Evolutionary conservation across 2,888 invertebrate genomes (phyloP), one percentile per base, ranked within the genome.

Genomic region (Philopedon plagiatum): DNA sequence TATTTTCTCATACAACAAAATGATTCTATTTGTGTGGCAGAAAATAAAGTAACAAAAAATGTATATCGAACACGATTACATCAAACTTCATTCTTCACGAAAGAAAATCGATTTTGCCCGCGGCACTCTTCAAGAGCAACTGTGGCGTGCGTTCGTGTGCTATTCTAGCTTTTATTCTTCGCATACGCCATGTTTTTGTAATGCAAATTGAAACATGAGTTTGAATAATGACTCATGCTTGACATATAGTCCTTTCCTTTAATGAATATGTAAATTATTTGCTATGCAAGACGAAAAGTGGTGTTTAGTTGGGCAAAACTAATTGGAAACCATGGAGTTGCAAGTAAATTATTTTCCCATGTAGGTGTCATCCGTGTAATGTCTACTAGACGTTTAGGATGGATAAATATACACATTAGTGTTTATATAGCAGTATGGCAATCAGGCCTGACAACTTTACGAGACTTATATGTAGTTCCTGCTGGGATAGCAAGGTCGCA

Each of bases 121-220:
- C n/a, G 60, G 63, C 15, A 58, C 13, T 71, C 21, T 41, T 46
- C 46, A 46, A 44, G 21, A 26, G 63, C 63, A 51, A 44, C 58
- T 44, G 58, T 49, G 63, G 63, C 70, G 46, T 64, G 62, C 34
- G 58, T 66, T 58, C 57, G 34, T 66, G 46, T 57, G 54, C 39
- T 65, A 41, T 39, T 54, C 65, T 29, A 64, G 68, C 61, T 54
- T 37, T 57, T 74, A 66, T 58, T 51, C 57, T 56, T 54, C 61
- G 58, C 64, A 39, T 32, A 71, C 51, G 51, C 64, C 75, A 34
- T 44, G 68, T 61, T 57, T 69, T 75, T 69, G 56, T 68, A 9
- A 72, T 72, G 72, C 68, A 72, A 75, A 75, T 75, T 71, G 68
- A 66, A 69, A 62, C 75, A 75, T 69, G 72, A 69, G 69, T 69